Conservation (phyloP, 2,888 invertebrate species). For the Miltochrista miniata region DNA sequence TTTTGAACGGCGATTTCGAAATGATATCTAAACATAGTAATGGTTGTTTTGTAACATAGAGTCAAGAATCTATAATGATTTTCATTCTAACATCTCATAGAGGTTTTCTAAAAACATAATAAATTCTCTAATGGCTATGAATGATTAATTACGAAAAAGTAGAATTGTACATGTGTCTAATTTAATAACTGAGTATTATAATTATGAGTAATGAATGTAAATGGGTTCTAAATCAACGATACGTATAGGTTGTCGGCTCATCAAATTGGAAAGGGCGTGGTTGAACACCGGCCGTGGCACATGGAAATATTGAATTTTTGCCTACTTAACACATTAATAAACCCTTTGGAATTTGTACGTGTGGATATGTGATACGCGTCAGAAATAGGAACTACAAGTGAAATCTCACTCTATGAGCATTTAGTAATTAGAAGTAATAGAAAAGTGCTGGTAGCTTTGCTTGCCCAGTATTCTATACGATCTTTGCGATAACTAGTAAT, state of each 20-base stretch:
- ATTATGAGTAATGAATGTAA: conserved; percentile 28
- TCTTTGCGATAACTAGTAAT: no score
- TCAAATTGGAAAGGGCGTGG: conserved; percentile 14
- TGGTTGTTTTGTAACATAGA: conserved; percentile 3
- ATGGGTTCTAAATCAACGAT: conserved; percentile 25
- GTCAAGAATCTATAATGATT: conserved; percentile 3
- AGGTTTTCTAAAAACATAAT: conserved; percentile 9
- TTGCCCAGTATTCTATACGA: no score
- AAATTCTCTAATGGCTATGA: conserved; percentile 11
- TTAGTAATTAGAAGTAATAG: no score
- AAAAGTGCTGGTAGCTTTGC: no score
- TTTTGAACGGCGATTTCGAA: no score
- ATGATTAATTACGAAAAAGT: conserved; percentile 18
- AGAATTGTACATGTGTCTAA: conserved; percentile 17
- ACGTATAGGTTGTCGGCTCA: conserved; percentile 1
- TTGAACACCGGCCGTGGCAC: conserved; percentile 5
- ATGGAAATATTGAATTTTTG: conserved; percentile 12
- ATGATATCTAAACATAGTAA: conserved; percentile 9
- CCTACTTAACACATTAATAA: not conserved
- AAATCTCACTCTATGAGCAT: no score
- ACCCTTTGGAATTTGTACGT: no score
- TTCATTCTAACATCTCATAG: not conserved
- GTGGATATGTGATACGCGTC: no score
- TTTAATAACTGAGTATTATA: conserved; percentile 22
- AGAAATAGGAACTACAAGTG: no score